Base-by-base conservation (phyloP, 2,888 invertebrate species). In the Hypomecis atomaria region DNA sequence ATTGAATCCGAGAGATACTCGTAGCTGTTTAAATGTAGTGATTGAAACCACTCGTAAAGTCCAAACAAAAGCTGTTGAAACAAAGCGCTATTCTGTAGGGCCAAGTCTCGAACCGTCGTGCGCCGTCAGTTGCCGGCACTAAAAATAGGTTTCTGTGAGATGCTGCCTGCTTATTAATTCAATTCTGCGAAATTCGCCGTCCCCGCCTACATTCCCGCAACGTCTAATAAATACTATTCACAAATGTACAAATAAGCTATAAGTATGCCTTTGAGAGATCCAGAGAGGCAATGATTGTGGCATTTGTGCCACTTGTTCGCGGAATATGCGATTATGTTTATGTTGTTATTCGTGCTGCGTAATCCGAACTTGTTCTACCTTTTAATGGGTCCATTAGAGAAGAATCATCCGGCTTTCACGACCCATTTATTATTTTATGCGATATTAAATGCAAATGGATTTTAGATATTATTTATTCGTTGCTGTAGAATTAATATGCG, bases 91-190 rank as follows among this genome's bases (percentile, higher is more conserved):
- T 60, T 44, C 45, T 6, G 50, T 52, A 9, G 44, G 52, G 58
- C 43, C 34, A 7, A 10, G 54, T 47, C 57, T 40, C 38, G 56
- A 53, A 48, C 54, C 62, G 60, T 66, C 57, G 55, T 61, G 64
- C 58, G 60, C 38, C 42, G 57, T 23, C 59, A 40, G 56, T 55
- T 50, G 55, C 55, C 52, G 36, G 49, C 57, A 53, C 69, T 74
- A 80, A 73, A 76, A 76, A 79, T 81, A 80, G 72, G 65, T 52
- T 77, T 75, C 74, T 64, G 59, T 66, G 74, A 76, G 75, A 71
- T 64, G 67, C 67, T 62, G 62, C 66, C 65, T 65, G 78, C 59
- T 76, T 78, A 74, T 75, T 77, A 74, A 81, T 69, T 63, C 37
- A 54, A 56, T 72, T 70, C 69, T 40, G 44, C 69, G 72, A 70